Conservation (phyloP, 35 echinoderm and acorn worm species). For the Amphiura filiformis region DNA sequence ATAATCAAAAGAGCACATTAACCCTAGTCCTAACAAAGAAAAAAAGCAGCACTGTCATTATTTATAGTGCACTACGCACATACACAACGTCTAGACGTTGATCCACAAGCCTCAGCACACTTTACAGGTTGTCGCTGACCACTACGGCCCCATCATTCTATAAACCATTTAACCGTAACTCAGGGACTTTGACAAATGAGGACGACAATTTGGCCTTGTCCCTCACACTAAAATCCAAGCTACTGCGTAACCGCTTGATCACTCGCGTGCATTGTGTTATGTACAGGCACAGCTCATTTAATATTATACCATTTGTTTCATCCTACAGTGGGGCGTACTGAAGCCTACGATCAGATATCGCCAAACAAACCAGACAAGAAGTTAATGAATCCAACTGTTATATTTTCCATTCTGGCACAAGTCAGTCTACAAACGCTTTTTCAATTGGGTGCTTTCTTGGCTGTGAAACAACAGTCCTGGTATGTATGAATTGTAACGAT, state of each 20-base stretch:
- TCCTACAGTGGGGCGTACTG: conserved; percentile 70
- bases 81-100: too few relatives aligned
- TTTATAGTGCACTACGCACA: too few relatives aligned
- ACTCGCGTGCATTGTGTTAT: not conserved
- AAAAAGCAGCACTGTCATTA: not conserved
- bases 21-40: not conserved
- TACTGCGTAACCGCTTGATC: not conserved
- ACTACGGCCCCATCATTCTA: not conserved
- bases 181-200: not conserved
- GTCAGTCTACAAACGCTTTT: conserved; percentile 55
- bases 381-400: conserved; percentile 60
- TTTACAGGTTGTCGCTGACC: not conserved
- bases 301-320: not conserved
- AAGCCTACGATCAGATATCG: conserved; percentile 65
- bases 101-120: too few relatives aligned
- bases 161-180: too few relatives aligned
- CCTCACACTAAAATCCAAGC: too few relatives aligned
- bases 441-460: conserved; percentile 54
- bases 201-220: too few relatives aligned
- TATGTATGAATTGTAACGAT: conserved; percentile 20
- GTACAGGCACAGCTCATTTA: not conserved
- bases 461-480: conserved; percentile 49
- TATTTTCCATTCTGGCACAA: conserved; percentile 61
- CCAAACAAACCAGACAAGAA: conserved; percentile 57
- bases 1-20: not conserved